Conservation (phyloP, 2,797 vertebrate genomes). For the Galaxias olidus region DNA sequence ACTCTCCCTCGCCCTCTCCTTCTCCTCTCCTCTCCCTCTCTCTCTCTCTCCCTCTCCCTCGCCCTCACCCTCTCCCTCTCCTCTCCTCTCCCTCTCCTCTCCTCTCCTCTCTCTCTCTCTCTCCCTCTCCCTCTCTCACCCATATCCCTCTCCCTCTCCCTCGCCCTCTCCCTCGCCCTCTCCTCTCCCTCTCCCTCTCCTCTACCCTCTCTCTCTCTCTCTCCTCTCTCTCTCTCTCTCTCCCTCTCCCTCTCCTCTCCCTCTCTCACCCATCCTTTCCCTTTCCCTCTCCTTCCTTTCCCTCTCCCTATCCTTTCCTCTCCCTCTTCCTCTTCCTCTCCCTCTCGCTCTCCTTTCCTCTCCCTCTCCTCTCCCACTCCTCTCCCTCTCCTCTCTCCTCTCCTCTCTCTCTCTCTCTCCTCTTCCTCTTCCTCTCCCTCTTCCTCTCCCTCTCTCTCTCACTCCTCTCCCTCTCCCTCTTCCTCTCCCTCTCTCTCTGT, state of each 20-base stretch:
- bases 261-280: not conserved
- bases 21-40: not conserved
- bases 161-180: not conserved
- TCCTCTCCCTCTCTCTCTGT: too few species aligned
- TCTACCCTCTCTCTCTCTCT: conserved; percentile 22
- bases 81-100: not conserved
- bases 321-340: not conserved
- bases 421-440: too few species aligned
- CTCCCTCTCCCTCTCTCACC: not conserved
- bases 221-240: not conserved
- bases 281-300: not conserved
- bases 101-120: too few species aligned
- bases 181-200: conserved; percentile 42
- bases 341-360: not conserved
- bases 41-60: not conserved
- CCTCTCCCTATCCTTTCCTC: too few species aligned
- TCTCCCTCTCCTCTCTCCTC: not conserved
- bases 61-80: not conserved
- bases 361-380: not conserved
- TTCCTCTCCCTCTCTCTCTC: not conserved
- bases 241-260: too few species aligned
- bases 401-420: not conserved
- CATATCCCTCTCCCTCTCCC: too few species aligned
- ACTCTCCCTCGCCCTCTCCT: not conserved
- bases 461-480: not conserved